Evolutionary conservation across 2,797 vertebrate genomes (phyloP).

Genomic region (Cryptoblepharus egeriae): DNA sequence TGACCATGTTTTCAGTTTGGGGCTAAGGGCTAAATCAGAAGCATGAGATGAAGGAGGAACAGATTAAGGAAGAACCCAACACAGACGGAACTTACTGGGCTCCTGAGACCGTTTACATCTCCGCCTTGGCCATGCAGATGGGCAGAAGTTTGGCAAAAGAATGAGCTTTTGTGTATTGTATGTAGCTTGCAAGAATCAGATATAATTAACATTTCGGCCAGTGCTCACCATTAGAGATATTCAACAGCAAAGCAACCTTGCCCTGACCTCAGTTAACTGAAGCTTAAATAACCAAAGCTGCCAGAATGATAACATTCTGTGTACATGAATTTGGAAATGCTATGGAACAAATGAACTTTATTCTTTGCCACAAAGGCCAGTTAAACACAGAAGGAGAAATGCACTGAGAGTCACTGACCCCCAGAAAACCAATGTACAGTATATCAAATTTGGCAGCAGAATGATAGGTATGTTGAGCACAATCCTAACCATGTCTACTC

Average conservation of each 20-base stretch:
- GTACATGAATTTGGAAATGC: not conserved
- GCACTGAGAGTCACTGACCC: constrained; percentile 1
- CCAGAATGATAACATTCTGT: not conserved
- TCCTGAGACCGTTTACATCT: not conserved
- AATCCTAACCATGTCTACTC: no score
- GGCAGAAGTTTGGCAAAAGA: no score
- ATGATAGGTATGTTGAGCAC: no score
- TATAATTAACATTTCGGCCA: not conserved
- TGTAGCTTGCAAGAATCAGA: no score
- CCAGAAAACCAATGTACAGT: not conserved
- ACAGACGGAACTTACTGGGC: not conserved
- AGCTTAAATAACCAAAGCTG: not conserved
- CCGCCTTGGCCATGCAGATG: not conserved
- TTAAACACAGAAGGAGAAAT: not conserved
- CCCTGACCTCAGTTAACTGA: not conserved
- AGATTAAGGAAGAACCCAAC: not conserved
- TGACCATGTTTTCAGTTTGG: not conserved
- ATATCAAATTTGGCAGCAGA: not conserved
- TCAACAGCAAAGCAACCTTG: not conserved
- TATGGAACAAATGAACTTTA: not conserved
- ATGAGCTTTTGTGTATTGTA: no score
- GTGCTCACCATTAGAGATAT: no score
- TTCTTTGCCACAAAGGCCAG: not conserved
- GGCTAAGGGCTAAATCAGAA: not conserved
- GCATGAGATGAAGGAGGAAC: not conserved